phyloP scores from a whole-genome alignment of 2,797 vertebrate species.

The Eulemur mongoz region DNA sequence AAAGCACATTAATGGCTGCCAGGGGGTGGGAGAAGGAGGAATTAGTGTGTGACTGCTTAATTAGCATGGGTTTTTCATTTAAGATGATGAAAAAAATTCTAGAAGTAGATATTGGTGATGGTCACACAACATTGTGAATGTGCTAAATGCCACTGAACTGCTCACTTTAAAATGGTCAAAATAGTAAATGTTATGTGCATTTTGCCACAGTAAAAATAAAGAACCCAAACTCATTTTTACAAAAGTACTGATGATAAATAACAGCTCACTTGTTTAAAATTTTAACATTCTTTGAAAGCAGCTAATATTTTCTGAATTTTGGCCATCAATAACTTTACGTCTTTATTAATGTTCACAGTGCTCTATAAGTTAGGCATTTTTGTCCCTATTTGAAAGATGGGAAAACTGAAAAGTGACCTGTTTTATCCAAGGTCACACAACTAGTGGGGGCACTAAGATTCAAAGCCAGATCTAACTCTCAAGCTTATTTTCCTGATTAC shows the following conservation, averaged over 20 bases:
- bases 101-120: neutral
- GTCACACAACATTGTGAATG: neutral
- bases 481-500: neutral
- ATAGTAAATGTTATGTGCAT: neutral
- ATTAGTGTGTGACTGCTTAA: neutral
- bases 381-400: neutral
- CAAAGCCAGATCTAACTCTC: neutral
- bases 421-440: neutral
- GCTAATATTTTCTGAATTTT: neutral
- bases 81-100: neutral
- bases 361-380: neutral
- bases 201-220: neutral
- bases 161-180: constrained; percentile 1
- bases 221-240: neutral
- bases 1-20: neutral
- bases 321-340: neutral
- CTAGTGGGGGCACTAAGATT: neutral
- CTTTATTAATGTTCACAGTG: neutral
- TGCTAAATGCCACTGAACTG: constrained; percentile 14
- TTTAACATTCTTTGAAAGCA: neutral
- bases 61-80: neutral
- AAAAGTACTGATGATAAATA: neutral
- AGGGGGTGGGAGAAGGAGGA: neutral
- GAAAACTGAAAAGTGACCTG: neutral
- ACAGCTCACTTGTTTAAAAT: neutral